A percentile compares a stretch with the other conserved stretches of the same genome.
These are phyloP conservation scores for Tetheella fluctuosa DNA, from an alignment of 2,888 invertebrate genomes.

Conservation along the genomic window DNA sequence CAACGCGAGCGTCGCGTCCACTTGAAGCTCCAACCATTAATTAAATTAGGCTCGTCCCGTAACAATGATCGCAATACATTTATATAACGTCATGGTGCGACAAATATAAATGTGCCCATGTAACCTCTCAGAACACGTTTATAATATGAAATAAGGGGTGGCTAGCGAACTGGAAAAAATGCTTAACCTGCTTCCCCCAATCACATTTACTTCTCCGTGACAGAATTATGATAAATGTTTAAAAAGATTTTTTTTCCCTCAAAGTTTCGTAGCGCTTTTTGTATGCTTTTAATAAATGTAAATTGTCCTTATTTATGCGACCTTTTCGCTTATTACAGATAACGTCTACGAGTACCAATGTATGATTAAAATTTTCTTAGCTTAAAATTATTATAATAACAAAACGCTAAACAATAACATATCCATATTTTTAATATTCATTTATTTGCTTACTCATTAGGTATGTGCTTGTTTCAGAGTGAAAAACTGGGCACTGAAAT, in stretches of 20 bases:
- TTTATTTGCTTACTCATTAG: not conserved
- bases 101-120: constrained; percentile 55
- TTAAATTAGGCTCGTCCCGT: constrained; percentile 62
- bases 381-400: too few species aligned
- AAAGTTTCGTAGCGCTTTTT: constrained; percentile 4
- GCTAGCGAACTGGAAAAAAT: constrained; percentile 68
- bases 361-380: too few species aligned
- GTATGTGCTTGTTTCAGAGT: constrained; percentile 90
- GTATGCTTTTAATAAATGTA: not conserved
- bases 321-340: not conserved
- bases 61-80: constrained; percentile 56
- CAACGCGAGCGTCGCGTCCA: constrained; percentile 32
- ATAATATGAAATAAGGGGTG: constrained; percentile 66
- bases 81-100: constrained; percentile 48
- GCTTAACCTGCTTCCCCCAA: constrained; percentile 70
- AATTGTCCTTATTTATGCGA: not conserved
- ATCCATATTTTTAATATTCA: too few species aligned
- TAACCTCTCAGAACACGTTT: constrained; percentile 46
- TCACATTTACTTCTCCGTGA: constrained; percentile 66
- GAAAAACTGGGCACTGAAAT: constrained; percentile 95
- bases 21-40: constrained; percentile 49
- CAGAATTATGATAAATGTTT: constrained; percentile 65
- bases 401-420: too few species aligned
- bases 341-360: not conserved
- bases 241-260: constrained; percentile 35